Percentiles rank a stretch among this genome's conserved stretches.
These are phyloP conservation scores for Scaeva pyrastri DNA, from an alignment of 2,888 invertebrate genomes.

Conservation along the genomic window DNA sequence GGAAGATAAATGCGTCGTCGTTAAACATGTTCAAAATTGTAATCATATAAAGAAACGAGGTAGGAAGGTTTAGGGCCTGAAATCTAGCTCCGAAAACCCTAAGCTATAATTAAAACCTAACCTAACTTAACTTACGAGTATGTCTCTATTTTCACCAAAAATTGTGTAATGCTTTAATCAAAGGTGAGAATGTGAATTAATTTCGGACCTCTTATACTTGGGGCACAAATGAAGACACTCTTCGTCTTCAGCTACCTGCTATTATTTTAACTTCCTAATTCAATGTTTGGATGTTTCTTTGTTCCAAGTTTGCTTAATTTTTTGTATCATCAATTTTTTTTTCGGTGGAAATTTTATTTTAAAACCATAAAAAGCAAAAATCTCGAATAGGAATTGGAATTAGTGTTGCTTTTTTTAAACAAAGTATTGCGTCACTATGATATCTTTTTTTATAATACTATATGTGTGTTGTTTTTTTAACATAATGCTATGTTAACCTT, in stretches of 20 bases:
- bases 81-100: not conserved
- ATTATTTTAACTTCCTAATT: constrained; percentile 4
- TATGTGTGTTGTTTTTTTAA: constrained; percentile 42
- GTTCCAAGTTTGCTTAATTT: too few species aligned
- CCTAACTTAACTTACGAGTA: not conserved
- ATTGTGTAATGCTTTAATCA: constrained; percentile 3
- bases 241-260: not conserved
- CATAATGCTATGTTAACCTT: constrained; percentile 79
- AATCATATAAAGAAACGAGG: too few species aligned
- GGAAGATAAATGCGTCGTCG: too few species aligned
- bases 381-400: constrained; percentile 1
- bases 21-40: too few species aligned
- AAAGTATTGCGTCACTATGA: constrained; percentile 38
- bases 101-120: not conserved
- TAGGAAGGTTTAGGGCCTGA: too few species aligned
- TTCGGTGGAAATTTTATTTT: constrained; percentile 40
- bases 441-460: constrained; percentile 40
- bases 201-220: not conserved
- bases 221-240: not conserved
- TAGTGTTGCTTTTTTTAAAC: not conserved
- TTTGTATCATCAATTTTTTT: not conserved
- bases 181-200: constrained; percentile 12
- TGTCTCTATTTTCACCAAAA: not conserved
- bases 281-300: not conserved
- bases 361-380: constrained; percentile 3